Base-by-base conservation (phyloP, 2,888 invertebrate genomes). In the Cryptocheilus praepositus region DNA sequence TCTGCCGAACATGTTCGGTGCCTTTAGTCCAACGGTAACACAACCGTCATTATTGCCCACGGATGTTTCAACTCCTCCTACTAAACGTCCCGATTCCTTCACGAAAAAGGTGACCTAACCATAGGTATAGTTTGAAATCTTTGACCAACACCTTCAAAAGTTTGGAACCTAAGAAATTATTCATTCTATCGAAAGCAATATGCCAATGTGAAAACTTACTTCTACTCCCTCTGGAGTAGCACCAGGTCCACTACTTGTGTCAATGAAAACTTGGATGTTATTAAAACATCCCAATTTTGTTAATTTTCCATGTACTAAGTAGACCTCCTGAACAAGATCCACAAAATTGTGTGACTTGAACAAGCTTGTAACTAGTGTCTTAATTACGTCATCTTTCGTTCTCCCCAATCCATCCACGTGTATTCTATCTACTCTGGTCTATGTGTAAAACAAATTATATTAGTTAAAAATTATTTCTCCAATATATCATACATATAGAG, bases 1-100 rank as follows among this genome's bases (percentile, higher is more conserved):
- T 63, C 98, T 92, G 0, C 98, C 98, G 78, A 94, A 90, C 61
- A 96, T 89, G 90, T 98, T 98, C 0, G 96, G 96, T 73, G 95
- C 90, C 79, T 93, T 92, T 61, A 95, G 90, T 59, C 95, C 93
- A 13, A 95, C 89, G 21, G 94, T 92, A 36, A 98, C 87, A 21
- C 95, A 95, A 0, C 96, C 98, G 86, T 98, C 97, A 86, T 98
- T 97, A 85, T 97, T 96, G 22, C 96, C 97, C 69, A 98, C 94
- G 76, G 95, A 93, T 0, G 97, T 97, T 83, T 94, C 95, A 45
- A 97, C 91, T 0, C 95, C 95, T 18, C 97, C 98, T 61, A 94
- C 93, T 21, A 97, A 86, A n/a, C 95, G 90, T 16, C 94, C 93
- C 76, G 94, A 87, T 89, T 99, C 98, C 62, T 92, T 92, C 49